Evolutionary conservation across 1,140 invertebrate species (phyloP).

Genomic region (Venturia canescens): DNA sequence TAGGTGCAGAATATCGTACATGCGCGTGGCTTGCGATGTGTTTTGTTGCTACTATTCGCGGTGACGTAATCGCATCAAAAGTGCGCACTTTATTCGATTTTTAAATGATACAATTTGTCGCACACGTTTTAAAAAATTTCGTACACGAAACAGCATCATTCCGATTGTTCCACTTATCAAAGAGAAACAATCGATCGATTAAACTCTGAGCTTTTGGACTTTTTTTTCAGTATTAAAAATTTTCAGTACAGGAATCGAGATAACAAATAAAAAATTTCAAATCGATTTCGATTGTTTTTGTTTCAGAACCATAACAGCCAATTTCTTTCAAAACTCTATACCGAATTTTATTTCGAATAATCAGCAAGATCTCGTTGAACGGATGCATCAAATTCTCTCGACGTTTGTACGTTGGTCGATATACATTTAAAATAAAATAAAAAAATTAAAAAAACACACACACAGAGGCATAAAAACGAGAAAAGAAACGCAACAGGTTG

Average conservation of each 20-base stretch:
- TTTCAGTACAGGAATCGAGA: neutral
- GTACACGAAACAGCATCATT: neutral
- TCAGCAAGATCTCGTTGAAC: neutral
- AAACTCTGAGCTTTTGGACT: neutral
- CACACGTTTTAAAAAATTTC: neutral
- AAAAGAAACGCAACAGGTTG: slow-evolving; percentile 36
- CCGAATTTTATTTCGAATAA: neutral
- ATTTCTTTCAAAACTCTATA: no score
- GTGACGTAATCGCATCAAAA: neutral
- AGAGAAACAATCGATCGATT: no score
- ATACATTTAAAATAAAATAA: neutral
- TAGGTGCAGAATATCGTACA: no score
- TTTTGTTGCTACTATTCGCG: neutral
- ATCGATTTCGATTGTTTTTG: neutral
- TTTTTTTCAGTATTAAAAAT: neutral
- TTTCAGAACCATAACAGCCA: no score
- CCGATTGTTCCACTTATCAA: neutral
- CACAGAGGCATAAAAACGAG: neutral
- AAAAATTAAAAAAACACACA: neutral
- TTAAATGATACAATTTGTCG: neutral
- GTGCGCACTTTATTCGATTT: neutral
- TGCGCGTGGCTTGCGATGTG: neutral
- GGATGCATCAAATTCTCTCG: neutral
- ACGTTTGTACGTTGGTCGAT: neutral
- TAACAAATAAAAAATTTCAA: no score